Conservation (phyloP, 2,797 vertebrate genomes). For the Brotula barbata region DNA sequence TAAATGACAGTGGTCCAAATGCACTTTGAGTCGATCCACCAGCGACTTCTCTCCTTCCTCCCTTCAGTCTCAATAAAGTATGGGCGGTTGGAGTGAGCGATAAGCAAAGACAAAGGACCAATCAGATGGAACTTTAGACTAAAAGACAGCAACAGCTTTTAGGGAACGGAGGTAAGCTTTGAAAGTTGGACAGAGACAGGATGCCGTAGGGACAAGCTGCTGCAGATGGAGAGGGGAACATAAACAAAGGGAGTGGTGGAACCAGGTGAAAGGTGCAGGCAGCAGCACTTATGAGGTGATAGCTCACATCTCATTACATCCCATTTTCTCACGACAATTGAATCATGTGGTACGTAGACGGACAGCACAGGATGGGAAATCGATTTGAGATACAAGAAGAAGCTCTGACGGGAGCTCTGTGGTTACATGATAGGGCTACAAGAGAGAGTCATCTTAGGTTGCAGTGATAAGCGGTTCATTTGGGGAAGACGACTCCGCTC, state of each 20-base stretch:
- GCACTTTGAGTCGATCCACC: background rate
- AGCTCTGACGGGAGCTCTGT: conserved; percentile 48
- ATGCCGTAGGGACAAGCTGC: background rate
- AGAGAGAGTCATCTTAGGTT: conserved; percentile 63
- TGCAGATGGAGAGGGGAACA: conserved; percentile 9
- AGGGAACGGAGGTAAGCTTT: too few relatives aligned
- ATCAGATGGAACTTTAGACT: conserved; percentile 33
- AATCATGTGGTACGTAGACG: conserved; percentile 70
- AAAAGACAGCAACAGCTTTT: too few relatives aligned
- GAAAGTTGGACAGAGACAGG: too few relatives aligned
- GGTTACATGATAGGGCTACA: conserved; percentile 71
- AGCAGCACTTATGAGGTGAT: conserved; percentile 65
- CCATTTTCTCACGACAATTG: conserved; percentile 54
- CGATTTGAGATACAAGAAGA: conserved; percentile 53
- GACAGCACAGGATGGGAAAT: conserved; percentile 54
- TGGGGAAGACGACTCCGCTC: conserved; percentile 52
- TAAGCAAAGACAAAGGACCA: conserved; percentile 23
- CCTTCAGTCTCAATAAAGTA: conserved; percentile 9
- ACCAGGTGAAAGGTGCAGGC: conserved; percentile 54
- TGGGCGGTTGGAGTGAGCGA: conserved; percentile 5
- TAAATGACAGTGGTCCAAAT: background rate
- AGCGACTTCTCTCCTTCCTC: conserved; percentile 16
- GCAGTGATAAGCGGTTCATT: conserved; percentile 74
- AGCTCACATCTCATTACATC: conserved; percentile 62
- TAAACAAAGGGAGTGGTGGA: conserved; percentile 14